A percentile compares a stretch with the other conserved stretches of the same genome.
Evolutionary conservation across 2,797 vertebrate species (phyloP).

Genomic region (Tarsius wallacei): DNA sequence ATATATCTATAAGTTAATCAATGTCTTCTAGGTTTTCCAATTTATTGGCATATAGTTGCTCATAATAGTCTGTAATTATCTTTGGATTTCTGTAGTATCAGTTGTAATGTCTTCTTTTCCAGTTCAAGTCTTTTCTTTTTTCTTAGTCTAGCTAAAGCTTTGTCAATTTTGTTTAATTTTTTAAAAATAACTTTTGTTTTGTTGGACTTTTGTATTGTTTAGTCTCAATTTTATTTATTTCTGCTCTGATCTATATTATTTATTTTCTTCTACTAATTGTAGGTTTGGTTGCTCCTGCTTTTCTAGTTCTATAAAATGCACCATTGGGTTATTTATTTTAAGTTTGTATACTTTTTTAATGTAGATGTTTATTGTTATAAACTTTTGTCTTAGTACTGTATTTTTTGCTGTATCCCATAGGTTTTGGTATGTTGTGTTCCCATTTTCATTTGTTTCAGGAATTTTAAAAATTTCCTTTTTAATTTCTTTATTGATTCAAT

Average conservation of each 20-base stretch:
- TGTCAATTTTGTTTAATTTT: not conserved
- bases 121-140: not conserved
- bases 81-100: not conserved
- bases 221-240: not conserved
- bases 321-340: not conserved
- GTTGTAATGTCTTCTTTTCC: not conserved
- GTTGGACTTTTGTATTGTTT: not conserved
- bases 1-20: not conserved
- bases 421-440: not conserved
- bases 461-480: not conserved
- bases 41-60: not conserved
- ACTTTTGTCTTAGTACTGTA: not conserved
- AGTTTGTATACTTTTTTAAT: not conserved
- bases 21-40: not conserved
- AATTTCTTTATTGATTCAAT: not conserved
- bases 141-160: not conserved
- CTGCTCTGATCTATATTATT: not conserved
- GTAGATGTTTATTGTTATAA: not conserved
- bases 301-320: not conserved
- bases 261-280: not conserved
- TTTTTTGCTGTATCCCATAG: not conserved
- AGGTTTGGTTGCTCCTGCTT: not conserved
- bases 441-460: not conserved
- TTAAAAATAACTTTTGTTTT: not conserved
- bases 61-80: not conserved